Percentiles rank a stretch among this genome's conserved stretches.
Evolutionary conservation across 2,797 vertebrate genomes (phyloP).

Genomic region (Periparus ater): DNA sequence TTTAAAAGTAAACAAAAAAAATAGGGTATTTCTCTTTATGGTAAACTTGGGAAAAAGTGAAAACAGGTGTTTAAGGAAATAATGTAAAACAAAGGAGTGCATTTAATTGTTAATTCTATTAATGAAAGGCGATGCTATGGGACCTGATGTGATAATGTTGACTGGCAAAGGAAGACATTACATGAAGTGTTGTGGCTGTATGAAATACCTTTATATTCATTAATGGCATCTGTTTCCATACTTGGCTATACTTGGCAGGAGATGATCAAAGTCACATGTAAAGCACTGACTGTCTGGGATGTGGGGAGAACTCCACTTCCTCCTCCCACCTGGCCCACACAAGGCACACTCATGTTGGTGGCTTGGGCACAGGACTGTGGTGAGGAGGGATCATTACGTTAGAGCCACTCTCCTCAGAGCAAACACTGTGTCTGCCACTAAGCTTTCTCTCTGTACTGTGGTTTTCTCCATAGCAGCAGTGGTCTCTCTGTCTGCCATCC

Average conservation of each 20-base stretch:
- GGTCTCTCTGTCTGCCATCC: background rate
- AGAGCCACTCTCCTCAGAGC: background rate
- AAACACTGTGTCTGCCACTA: rapidly evolving
- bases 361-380: background rate
- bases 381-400: background rate
- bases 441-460: background rate
- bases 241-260: background rate
- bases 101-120: background rate
- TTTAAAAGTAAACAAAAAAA: background rate
- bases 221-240: background rate
- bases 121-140: background rate
- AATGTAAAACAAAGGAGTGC: background rate
- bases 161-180: background rate
- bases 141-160: background rate
- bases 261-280: background rate
- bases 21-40: background rate
- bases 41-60: background rate
- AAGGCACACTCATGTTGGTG: background rate
- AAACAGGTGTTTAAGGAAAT: background rate
- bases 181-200: background rate
- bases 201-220: background rate
- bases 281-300: background rate
- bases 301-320: background rate
- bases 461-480: background rate
- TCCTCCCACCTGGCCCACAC: background rate